Evolutionary conservation across 2,888 invertebrate species (phyloP).

Genomic region (Deroplatys truncata): DNA sequence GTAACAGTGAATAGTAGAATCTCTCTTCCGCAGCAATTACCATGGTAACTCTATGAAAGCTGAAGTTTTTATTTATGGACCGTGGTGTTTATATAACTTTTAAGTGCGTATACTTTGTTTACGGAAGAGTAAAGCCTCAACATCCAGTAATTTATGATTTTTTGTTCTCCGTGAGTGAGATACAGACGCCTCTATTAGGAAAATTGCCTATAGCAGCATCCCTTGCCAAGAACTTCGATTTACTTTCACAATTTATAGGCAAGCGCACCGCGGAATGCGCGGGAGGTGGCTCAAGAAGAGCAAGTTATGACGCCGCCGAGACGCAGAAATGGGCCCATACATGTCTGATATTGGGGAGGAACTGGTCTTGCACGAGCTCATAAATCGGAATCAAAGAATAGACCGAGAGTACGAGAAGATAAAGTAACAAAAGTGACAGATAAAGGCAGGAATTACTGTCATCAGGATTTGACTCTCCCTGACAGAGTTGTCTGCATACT

Average conservation of each 20-base stretch:
- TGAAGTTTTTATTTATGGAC: not conserved
- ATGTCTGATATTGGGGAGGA: not conserved
- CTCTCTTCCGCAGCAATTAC: too few species aligned
- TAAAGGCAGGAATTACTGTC: not conserved
- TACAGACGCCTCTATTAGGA: not conserved
- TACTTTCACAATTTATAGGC: not conserved
- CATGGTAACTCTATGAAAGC: too few species aligned
- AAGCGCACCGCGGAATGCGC: too few species aligned
- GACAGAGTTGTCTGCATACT: not conserved
- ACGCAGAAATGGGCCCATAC: not conserved
- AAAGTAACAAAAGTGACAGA: not conserved
- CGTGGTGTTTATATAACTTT: not conserved
- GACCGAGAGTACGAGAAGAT: not conserved
- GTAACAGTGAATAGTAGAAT: too few species aligned
- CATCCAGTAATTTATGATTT: not conserved
- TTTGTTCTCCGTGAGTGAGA: not conserved
- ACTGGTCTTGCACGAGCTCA: not conserved
- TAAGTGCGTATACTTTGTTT: not conserved
- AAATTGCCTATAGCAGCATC: not conserved
- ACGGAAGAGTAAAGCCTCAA: not conserved
- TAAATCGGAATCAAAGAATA: slow-evolving; percentile 12
- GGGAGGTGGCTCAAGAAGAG: not conserved
- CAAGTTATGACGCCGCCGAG: slow-evolving; percentile 1
- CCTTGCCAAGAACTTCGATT: not conserved
- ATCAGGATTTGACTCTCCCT: not conserved